Evolutionary conservation across 2,797 vertebrate genomes (phyloP).

Genomic region (Champsocephalus esox): DNA sequence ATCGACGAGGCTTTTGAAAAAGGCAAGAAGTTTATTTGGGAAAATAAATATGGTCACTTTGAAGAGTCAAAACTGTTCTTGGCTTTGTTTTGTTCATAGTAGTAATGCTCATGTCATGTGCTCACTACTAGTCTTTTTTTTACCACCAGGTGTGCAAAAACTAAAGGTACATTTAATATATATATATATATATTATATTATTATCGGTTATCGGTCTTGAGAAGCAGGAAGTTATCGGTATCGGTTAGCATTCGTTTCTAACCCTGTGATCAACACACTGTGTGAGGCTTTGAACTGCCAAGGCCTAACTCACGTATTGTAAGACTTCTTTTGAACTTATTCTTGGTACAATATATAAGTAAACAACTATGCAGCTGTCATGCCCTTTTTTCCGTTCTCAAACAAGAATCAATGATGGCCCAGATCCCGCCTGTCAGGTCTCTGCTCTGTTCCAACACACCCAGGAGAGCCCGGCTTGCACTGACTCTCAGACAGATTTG

Average conservation of each 20-base stretch:
- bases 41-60: too few relatives aligned
- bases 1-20: too few relatives aligned
- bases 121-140: too few relatives aligned
- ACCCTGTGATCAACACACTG: constrained; percentile 9
- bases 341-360: not conserved
- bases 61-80: too few relatives aligned
- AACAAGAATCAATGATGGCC: constrained; percentile 10
- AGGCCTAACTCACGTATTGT: constrained; percentile 1
- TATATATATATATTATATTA: too few relatives aligned
- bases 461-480: constrained; percentile 13
- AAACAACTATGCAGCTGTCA: not conserved
- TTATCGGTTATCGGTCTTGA: too few relatives aligned
- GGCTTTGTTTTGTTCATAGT: too few relatives aligned
- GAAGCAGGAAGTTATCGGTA: too few relatives aligned
- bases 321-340: constrained; percentile 16
- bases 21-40: too few relatives aligned
- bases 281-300: not conserved
- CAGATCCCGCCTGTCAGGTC: constrained; percentile 18
- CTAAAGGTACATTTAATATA: too few relatives aligned
- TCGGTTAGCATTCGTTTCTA: not conserved
- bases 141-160: too few relatives aligned
- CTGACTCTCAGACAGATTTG: constrained; percentile 19
- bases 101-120: too few relatives aligned
- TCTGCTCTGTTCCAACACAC: constrained; percentile 16
- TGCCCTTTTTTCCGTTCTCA: not conserved